phyloP scores from a whole-genome alignment of 2,113 vertebrate genomes.

The Onychorhynchus coronatus region DNA sequence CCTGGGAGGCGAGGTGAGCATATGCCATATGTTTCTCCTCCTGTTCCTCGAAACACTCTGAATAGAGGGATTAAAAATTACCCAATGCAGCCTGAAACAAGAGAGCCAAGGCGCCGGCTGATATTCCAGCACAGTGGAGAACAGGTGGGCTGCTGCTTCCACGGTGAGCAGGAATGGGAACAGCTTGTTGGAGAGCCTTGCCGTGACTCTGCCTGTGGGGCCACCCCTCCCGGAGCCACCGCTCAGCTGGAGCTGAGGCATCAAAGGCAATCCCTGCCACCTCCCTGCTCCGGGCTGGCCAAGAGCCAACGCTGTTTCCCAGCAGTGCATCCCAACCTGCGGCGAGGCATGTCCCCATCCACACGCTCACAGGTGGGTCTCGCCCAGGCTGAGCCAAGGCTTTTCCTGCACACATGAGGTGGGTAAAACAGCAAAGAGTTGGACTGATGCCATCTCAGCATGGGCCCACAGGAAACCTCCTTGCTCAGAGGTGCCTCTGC shows the following conservation, averaged over 20 bases:
- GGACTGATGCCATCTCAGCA: background rate
- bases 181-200: background rate
- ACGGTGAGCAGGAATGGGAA: background rate
- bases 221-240: background rate
- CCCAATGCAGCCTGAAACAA: background rate
- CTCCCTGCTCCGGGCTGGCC: background rate
- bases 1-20: slow-evolving; percentile 15
- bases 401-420: rapidly evolving
- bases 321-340: background rate
- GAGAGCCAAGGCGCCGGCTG: background rate
- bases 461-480: background rate
- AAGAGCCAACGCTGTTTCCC: background rate
- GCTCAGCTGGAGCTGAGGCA: background rate
- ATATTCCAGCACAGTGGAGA: background rate
- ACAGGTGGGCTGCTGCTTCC: background rate
- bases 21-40: slow-evolving; percentile 1
- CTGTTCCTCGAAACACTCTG: background rate
- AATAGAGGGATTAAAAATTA: slow-evolving; percentile 52
- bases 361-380: background rate
- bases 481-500: background rate
- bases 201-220: background rate
- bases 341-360: background rate
- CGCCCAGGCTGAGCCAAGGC: background rate
- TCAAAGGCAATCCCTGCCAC: background rate
- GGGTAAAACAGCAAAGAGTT: background rate